phyloP scores from a whole-genome alignment of 2,888 invertebrate species.

The Drosophila flavopinicola region DNA sequence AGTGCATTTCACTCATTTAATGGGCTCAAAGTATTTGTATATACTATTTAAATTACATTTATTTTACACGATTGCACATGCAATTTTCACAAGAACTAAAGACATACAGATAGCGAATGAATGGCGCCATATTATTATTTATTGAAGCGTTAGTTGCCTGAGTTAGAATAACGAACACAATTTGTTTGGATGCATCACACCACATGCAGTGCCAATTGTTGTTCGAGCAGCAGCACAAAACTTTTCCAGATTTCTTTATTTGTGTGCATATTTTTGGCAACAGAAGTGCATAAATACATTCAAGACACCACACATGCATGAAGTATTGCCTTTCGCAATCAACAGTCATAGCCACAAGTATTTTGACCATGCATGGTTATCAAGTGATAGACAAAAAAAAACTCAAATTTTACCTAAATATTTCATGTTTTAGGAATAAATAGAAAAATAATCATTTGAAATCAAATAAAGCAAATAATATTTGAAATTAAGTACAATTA shows the following conservation, averaged over 20 bases:
- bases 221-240: conserved; percentile 2
- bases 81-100: conserved; percentile 38
- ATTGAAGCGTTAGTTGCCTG: conserved; percentile 52
- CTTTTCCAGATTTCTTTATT: conserved; percentile 9
- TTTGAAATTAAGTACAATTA: too few species aligned
- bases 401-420: neutral
- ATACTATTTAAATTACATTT: conserved; percentile 60
- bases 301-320: too few species aligned
- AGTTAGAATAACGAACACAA: conserved; percentile 46
- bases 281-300: neutral
- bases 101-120: neutral
- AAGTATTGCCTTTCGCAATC: neutral
- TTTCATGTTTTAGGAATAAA: neutral
- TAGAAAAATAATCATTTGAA: neutral
- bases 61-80: conserved; percentile 63
- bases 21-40: conserved; percentile 19
- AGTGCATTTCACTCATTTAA: too few species aligned
- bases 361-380: neutral
- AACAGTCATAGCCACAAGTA: neutral
- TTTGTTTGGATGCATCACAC: conserved; percentile 27
- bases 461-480: too few species aligned
- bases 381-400: neutral
- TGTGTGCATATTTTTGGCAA: conserved; percentile 19
- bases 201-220: conserved; percentile 21
- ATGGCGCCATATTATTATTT: conserved; percentile 56